phyloP scores from a whole-genome alignment of 2,888 invertebrate genomes.

The Steinernema hermaphroditum region DNA sequence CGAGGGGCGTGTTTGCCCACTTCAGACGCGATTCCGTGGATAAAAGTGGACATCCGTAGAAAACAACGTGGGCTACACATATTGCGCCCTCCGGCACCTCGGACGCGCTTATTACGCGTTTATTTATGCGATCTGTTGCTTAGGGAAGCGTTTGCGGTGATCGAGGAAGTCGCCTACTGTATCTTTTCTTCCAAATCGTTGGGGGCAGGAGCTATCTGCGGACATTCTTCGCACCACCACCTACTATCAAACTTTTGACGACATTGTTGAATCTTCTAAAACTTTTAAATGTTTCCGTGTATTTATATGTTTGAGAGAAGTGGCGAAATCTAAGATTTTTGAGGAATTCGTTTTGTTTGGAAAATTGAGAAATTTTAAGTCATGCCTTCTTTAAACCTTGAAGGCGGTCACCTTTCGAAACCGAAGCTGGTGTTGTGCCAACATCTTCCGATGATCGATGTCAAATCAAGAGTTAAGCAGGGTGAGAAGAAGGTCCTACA shows the following conservation, averaged over 20 bases:
- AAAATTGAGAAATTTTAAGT: background rate
- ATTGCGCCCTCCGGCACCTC: slow-evolving; percentile 7
- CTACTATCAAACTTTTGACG: background rate
- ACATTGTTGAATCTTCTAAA: background rate
- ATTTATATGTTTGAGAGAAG: no score
- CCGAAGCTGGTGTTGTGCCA: background rate
- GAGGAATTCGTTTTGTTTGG: background rate
- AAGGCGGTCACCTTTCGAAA: background rate
- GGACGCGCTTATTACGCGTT: background rate
- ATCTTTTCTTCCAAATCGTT: background rate
- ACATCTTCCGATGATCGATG: no score
- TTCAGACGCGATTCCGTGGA: background rate
- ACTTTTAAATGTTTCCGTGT: no score
- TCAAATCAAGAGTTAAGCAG: no score
- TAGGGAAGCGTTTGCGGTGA: background rate
- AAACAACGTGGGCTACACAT: background rate
- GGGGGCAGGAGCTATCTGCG: background rate
- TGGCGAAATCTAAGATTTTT: no score
- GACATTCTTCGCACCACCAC: background rate
- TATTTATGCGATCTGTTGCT: background rate
- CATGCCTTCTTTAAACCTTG: background rate
- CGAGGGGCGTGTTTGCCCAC: slow-evolving; percentile 8
- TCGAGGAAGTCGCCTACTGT: background rate
- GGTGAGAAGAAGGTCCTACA: no score
- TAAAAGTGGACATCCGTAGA: background rate